Percentiles rank a stretch among this genome's conserved stretches.
Conservation (phyloP, 2,113 vertebrate species). For the Tamias sibiricus region DNA sequence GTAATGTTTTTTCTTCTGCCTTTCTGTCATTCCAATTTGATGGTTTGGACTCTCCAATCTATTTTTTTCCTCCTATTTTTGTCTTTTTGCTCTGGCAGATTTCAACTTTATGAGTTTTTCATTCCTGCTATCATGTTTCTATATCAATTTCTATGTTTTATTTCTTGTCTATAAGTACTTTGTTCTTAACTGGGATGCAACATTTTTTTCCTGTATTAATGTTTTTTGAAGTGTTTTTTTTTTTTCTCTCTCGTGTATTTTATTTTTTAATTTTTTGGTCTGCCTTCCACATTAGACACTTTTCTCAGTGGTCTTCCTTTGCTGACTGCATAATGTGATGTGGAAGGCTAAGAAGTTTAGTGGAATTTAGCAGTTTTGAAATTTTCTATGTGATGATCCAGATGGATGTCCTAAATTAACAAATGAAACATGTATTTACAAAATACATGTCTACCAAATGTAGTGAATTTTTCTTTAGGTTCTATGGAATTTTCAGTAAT, state of each 20-base stretch:
- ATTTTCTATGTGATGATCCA: neutral
- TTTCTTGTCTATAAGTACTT: neutral
- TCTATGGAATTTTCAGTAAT: conserved; percentile 41
- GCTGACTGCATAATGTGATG: conserved; percentile 17
- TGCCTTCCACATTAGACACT: neutral
- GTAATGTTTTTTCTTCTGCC: neutral
- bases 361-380: conserved; percentile 42
- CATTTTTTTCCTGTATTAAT: neutral
- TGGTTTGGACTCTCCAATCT: neutral
- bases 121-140: neutral
- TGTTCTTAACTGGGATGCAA: neutral
- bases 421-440: conserved; percentile 25
- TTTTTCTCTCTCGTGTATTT: neutral
- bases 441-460: neutral
- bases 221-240: neutral
- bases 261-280: neutral
- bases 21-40: neutral
- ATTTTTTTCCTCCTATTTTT: neutral
- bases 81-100: neutral
- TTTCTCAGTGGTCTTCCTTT: conserved; percentile 15
- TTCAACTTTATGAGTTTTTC: conserved; percentile 40
- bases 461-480: conserved; percentile 11
- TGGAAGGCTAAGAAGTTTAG: conserved; percentile 6
- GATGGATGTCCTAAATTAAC: neutral
- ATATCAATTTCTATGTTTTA: neutral